Evolutionary conservation across 2,797 vertebrate genomes (phyloP).

Genomic region (Myotis findleyi): DNA sequence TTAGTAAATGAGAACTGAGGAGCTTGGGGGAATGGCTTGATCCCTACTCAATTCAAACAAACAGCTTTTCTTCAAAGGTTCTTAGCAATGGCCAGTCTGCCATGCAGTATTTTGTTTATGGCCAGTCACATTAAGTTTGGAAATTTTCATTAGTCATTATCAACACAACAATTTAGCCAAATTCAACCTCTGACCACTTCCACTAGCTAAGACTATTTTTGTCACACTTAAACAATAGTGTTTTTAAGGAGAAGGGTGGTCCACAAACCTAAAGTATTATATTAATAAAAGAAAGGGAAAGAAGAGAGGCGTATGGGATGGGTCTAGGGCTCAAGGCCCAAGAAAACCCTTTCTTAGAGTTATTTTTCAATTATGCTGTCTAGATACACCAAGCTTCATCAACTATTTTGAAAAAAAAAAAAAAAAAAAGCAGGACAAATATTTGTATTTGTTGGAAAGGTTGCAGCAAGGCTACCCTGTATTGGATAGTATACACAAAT

Average conservation of each 20-base stretch:
- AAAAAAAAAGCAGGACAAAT: conserved; percentile 19
- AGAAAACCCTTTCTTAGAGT: conserved; percentile 55
- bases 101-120: conserved; percentile 67
- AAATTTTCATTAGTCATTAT: conserved; percentile 68
- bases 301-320: neutral
- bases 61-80: conserved; percentile 77
- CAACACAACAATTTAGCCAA: conserved; percentile 71
- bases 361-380: conserved; percentile 43
- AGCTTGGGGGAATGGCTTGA: conserved; percentile 75
- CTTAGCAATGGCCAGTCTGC: conserved; percentile 75
- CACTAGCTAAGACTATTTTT: neutral
- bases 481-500: conserved; percentile 51
- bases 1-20: conserved; percentile 75
- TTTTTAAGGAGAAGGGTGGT: conserved; percentile 36
- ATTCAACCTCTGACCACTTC: conserved; percentile 55
- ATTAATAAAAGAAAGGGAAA: conserved; percentile 46
- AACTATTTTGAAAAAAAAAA: neutral
- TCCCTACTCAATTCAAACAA: conserved; percentile 81
- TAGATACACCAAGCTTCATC: conserved; percentile 36
- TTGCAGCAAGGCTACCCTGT: neutral
- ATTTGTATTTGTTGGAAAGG: conserved; percentile 51
- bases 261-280: conserved; percentile 11
- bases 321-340: conserved; percentile 6
- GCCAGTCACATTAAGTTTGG: conserved; percentile 70
- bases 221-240: neutral